Evolutionary conservation across 1,140 invertebrate species (phyloP), one percentile per base, ranked within the genome.

Genomic region (Caenorhabditis briggsae): DNA sequence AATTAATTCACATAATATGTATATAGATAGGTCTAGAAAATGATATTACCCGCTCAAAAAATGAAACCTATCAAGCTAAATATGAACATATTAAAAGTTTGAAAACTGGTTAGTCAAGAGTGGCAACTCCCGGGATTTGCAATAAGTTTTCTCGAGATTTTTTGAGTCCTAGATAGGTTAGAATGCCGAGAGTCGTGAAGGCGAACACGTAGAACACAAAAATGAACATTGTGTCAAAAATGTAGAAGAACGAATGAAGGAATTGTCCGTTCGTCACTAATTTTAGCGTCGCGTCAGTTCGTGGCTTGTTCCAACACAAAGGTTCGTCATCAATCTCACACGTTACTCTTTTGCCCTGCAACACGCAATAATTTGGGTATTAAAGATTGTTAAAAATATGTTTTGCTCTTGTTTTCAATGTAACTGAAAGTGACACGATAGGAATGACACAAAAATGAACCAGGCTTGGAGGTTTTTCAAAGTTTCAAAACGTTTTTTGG

Each of bases 241-340:
- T 7, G 20, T 78, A 78, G 70, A 78, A 78, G 23, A 8, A 50
- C 0, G 46, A n/a, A 50, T 78, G 7, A 23, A 78, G 70, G 46
- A 25, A 50, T 3, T 50, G n/a, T 78, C 46, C 46, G 9, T 14
- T 23, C 23, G 70, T 50, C n/a, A 78, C 46, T 53, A 12, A 53
- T 23, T 50, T 6, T 78, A 46, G 48, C n/a, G 46, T 6, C 12
- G 70, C 46, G 53, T 78, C 70, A 78, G 8, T 50, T 78, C 70
- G 70, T 12, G 46, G 70, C 70, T 46, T 46, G 18, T 78, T 46
- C 70, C 70, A 78, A 78, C 70, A 78, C 70, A 78, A n/a, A n/a
- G 70, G 70, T 78, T 78, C 70, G 70, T 78, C 70, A 53, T 78
- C 70, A 78, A 78, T 78, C 50, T 78, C 70, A 53, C 70, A 78